These are phyloP conservation scores for Meganola albula DNA, from an alignment of 2,888 invertebrate species.

Conservation along the genomic window DNA sequence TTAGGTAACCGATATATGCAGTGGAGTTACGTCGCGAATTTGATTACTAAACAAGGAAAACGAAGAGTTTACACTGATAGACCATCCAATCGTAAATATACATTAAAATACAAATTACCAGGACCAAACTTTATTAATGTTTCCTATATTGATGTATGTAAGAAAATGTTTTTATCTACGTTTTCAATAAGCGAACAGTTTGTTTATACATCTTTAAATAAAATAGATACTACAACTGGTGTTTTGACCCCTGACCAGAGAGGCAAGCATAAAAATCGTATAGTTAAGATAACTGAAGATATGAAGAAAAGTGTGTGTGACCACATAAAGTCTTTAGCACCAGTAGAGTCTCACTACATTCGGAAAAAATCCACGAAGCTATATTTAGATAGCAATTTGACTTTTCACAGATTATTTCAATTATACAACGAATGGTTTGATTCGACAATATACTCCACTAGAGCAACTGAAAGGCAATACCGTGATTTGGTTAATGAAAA, in stretches of 20 bases:
- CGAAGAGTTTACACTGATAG: not conserved
- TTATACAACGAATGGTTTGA: conserved; percentile 3
- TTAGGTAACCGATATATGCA: not conserved
- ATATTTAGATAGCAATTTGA: conserved; percentile 3
- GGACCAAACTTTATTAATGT: not conserved
- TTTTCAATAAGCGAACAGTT: conserved; percentile 8
- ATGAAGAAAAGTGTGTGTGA: conserved; percentile 3
- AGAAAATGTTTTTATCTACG: conserved; percentile 6
- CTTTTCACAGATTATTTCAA: conserved; percentile 1
- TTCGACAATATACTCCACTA: not conserved
- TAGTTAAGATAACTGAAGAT: conserved; percentile 1
- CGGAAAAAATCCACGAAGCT: not conserved
- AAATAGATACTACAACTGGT: conserved; percentile 1
- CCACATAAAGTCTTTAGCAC: conserved; percentile 1
- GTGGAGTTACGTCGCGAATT: not conserved
- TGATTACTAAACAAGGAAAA: not conserved
- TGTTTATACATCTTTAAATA: conserved; percentile 6
- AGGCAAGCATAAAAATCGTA: conserved; percentile 1
- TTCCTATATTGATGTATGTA: conserved; percentile 2
- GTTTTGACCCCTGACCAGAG: not conserved
- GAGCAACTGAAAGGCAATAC: conserved; percentile 5
- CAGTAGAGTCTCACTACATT: conserved; percentile 5
- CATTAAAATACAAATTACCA: not conserved
- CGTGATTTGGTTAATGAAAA: conserved; percentile 3
- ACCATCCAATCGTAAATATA: not conserved